Base-by-base conservation (phyloP, 2,113 vertebrate genomes). In the Protomyctophum bolini region DNA sequence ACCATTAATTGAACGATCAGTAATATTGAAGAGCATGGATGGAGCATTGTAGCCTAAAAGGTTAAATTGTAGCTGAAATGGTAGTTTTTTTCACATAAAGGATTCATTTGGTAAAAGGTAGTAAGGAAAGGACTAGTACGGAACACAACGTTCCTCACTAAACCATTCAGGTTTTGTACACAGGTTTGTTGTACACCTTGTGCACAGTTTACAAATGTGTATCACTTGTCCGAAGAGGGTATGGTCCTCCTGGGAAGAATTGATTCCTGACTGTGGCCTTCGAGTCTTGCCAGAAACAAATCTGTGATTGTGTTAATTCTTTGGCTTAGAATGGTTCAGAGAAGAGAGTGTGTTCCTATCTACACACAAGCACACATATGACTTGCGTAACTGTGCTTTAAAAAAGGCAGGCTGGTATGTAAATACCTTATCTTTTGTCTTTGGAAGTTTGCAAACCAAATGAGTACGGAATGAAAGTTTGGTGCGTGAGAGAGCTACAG, bases 401-500 rank as follows among this genome's bases (percentile, higher is more conserved):
- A 82, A 82, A 49, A 58, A 57, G 75, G 33, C 58, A 55, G 68
- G 75, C 76, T 70, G 68, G 61, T 86, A 86, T 89, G 86, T 80
- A 90, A 89, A 87, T 86, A 70, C 76, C 78, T 86, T 83, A 84
- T 89, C 82, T 83, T 54, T 33, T 77, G 62, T 76, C 56, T 72
- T 63, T 6, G 33, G 70, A 78, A 61, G 81, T 90, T 91, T 92
- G 87, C 83, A 83, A 86, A 73, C 75, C 86, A 90, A 91, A 89
- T 90, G 76, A 81, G 85, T 73, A 73, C 76, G 50, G 50, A 41
- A 41, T 41, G 14, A 63, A 58, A 8, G 66, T 68, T 66, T 41
- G 7, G 7, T 61, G 4, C 41, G 11, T 72, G 66, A 70, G 55
- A 70, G 29, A 45, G 46, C 66, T 66, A 12, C 79, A 86, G 79